Evolutionary conservation across 2,797 vertebrate genomes (phyloP).

Genomic region (Rhodeus uyekii): DNA sequence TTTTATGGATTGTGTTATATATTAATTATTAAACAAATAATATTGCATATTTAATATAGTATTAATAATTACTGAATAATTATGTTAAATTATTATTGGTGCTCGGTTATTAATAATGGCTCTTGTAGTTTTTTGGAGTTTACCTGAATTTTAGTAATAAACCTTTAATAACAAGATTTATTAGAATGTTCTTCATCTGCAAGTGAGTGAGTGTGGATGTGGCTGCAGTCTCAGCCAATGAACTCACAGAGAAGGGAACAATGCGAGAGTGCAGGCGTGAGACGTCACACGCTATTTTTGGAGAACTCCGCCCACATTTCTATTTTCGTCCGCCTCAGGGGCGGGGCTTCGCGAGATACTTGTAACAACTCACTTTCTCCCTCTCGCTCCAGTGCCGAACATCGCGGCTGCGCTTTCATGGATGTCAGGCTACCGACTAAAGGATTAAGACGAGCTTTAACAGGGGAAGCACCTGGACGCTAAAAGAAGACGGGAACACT

Average conservation of each 20-base stretch:
- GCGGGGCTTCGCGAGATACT: constrained; percentile 64
- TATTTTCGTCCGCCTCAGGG: constrained; percentile 77
- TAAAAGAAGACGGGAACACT: neutral
- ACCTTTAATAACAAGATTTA: too few species aligned
- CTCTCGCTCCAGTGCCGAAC: constrained; percentile 59
- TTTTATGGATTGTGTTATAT: too few species aligned
- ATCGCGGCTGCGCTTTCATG: constrained; percentile 29
- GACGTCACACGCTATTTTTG: constrained; percentile 79
- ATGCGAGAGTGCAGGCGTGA: constrained; percentile 66
- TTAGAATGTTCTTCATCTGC: too few species aligned
- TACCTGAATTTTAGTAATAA: too few species aligned
- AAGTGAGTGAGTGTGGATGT: constrained; percentile 21
- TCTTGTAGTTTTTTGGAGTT: neutral
- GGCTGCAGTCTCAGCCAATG: constrained; percentile 61
- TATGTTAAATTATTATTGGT: neutral
- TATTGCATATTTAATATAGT: too few species aligned
- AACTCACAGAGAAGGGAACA: constrained; percentile 64
- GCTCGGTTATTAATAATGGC: neutral
- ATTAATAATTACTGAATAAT: too few species aligned
- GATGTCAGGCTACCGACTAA: neutral
- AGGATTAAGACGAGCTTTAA: constrained; percentile 31
- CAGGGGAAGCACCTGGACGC: constrained; percentile 2
- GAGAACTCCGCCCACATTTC: constrained; percentile 74
- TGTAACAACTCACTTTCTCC: constrained; percentile 63
- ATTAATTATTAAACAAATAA: too few species aligned